Conservation (phyloP, 2,888 invertebrate genomes). For the Tupiocoris notatus region DNA sequence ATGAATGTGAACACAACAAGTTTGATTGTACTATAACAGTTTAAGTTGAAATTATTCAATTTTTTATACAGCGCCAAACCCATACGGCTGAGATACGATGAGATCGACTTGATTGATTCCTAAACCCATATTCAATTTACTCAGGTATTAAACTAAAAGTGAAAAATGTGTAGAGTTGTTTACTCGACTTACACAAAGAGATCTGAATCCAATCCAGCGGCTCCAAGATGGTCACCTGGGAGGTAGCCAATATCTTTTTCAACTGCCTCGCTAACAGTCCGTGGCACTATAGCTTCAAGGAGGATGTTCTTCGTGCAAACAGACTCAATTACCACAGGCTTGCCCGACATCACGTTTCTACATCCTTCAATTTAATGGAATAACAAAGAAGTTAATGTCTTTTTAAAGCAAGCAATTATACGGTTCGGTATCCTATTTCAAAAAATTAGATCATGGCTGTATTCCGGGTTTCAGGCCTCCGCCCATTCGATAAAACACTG, state of each 20-base stretch:
- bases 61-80: neutral
- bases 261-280: conserved; percentile 56
- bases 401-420: conserved; percentile 2
- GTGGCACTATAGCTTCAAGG: conserved; percentile 55
- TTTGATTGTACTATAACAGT: too few species aligned
- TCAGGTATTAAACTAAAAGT: neutral
- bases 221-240: conserved; percentile 71
- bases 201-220: conserved; percentile 70
- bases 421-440: neutral
- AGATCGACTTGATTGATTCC: too few species aligned
- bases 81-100: neutral
- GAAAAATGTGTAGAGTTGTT: neutral
- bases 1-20: too few species aligned
- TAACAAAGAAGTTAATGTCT: neutral
- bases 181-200: conserved; percentile 60
- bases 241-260: conserved; percentile 60
- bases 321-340: conserved; percentile 57
- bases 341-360: conserved; percentile 53
- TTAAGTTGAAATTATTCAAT: too few species aligned
- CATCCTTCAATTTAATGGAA: too few species aligned
- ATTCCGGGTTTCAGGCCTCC: too few species aligned
- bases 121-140: too few species aligned
- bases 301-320: conserved; percentile 57
- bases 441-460: too few species aligned
- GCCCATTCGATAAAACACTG: too few species aligned